A percentile compares a stretch with the other conserved stretches of the same genome.
phyloP scores from a whole-genome alignment of 2,113 vertebrate species.

The Tylochromis polylepis region DNA sequence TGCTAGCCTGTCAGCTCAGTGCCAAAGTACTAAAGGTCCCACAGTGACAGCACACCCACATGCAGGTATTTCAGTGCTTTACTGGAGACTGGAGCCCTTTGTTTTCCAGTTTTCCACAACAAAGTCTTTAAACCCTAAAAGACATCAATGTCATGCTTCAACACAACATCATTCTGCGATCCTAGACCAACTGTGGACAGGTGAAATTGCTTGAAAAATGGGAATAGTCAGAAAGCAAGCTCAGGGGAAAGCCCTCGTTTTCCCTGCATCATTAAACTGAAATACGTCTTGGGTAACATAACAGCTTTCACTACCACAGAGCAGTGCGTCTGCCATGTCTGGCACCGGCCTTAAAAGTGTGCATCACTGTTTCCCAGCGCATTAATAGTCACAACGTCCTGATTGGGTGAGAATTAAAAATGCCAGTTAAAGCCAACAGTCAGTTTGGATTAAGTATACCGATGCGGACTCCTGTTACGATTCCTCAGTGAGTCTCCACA shows the following conservation, averaged over 20 bases:
- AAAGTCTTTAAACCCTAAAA: constrained; percentile 26
- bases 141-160: constrained; percentile 32
- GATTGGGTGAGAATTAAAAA: constrained; percentile 41
- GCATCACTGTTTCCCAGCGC: constrained; percentile 47
- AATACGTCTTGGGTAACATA: constrained; percentile 42
- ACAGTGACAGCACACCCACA: constrained; percentile 27
- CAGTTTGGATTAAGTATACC: constrained; percentile 20
- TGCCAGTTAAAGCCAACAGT: constrained; percentile 28
- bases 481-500: constrained; percentile 27
- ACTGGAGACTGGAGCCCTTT: constrained; percentile 3
- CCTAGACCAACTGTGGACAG: constrained; percentile 43
- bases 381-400: constrained; percentile 6
- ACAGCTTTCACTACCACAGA: constrained; percentile 25
- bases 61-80: constrained; percentile 47
- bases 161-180: constrained; percentile 21
- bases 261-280: constrained; percentile 53
- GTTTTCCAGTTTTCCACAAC: constrained; percentile 38
- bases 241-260: constrained; percentile 30
- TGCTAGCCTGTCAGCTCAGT: constrained; percentile 10
- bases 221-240: constrained; percentile 30
- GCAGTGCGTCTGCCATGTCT: constrained; percentile 18
- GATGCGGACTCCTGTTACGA: constrained; percentile 49
- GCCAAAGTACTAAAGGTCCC: constrained; percentile 22
- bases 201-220: constrained; percentile 58
- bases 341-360: neutral